Base-by-base conservation (phyloP, 2,888 invertebrate species). In the Pheosia gnoma region DNA sequence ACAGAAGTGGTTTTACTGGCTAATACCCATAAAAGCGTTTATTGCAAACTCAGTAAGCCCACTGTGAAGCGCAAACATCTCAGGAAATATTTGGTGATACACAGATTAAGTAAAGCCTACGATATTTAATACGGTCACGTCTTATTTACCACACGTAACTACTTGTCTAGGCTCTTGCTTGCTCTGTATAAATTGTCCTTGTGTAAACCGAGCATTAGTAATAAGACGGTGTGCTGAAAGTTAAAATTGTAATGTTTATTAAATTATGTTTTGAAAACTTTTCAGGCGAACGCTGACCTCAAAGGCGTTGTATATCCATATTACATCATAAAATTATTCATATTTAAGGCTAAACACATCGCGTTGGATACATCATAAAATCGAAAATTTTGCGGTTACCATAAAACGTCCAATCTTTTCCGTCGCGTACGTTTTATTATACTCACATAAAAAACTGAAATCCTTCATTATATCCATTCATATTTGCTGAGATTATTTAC, bases 41-140 rank as follows among this genome's bases (percentile, higher is more conserved):
- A 66, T 38, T 60, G 41, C 54, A 63, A 72, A 64, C 65, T 57
- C 61, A 41, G 53, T 65, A 65, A 67, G 57, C 63, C 53, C 11
- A 59, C 61, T 63, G 67, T 59, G 58, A 60, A 57, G 60, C 61
- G 67, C 67, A 67, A 72, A 72, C 67, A 72, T 65, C 65, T 72
- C 62, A 56, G 54, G 59, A 36, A 66, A 66, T 73, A 68, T 66
- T 59, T 67, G 55, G 59, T 65, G 66, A 67, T 65, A 67, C 53
- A 60, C 51, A 56, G 57, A n/a, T 65, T 60, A 59, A 54, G 58
- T 25, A 66, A 72, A 72, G 62, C 74, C 54, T 11, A 41, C 25
- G 60, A 45, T 59, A 56, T 37, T 13, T 45, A 61, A 72, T 73
- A 60, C 66, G 59, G 70, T 70, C 68, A 72, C 74, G 74, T 73